Percentiles rank a stretch among this genome's conserved stretches.
These are phyloP conservation scores for Eudemis profundana DNA, from an alignment of 2,888 invertebrate species.

Conservation along the genomic window DNA sequence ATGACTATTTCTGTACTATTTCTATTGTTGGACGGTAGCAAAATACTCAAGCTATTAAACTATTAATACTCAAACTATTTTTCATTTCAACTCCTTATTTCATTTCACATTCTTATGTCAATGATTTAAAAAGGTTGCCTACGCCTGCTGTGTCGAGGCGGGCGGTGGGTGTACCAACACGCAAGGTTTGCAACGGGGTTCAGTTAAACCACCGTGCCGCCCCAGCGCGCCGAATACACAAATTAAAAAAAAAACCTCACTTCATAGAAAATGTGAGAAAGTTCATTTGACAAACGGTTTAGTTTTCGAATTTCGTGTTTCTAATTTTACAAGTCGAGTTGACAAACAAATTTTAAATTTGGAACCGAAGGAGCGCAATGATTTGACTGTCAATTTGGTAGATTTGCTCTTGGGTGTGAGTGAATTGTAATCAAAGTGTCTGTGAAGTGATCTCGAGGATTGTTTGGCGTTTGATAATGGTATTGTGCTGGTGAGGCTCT, in stretches of 20 bases:
- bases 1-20: too few relatives aligned
- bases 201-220: conserved; percentile 74
- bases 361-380: conserved; percentile 6
- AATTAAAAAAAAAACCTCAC: conserved; percentile 46
- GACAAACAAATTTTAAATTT: too few relatives aligned
- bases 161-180: conserved; percentile 74
- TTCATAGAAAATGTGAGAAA: conserved; percentile 7
- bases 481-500: conserved; percentile 31
- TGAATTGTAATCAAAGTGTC: neutral
- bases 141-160: conserved; percentile 67
- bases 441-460: conserved; percentile 17
- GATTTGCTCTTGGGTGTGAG: neutral
- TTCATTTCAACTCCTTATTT: too few relatives aligned
- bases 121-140: conserved; percentile 62
- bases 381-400: neutral
- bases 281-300: too few relatives aligned
- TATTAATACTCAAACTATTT: too few relatives aligned
- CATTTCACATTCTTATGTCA: neutral
- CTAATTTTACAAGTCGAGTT: too few relatives aligned
- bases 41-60: too few relatives aligned
- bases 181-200: conserved; percentile 76
- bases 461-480: conserved; percentile 29
- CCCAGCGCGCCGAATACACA: conserved; percentile 62
- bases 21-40: too few relatives aligned
- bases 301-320: too few relatives aligned